phyloP scores from a whole-genome alignment of 92 coral and sea anemone genomes.

The Umimayanthus kanabou region DNA sequence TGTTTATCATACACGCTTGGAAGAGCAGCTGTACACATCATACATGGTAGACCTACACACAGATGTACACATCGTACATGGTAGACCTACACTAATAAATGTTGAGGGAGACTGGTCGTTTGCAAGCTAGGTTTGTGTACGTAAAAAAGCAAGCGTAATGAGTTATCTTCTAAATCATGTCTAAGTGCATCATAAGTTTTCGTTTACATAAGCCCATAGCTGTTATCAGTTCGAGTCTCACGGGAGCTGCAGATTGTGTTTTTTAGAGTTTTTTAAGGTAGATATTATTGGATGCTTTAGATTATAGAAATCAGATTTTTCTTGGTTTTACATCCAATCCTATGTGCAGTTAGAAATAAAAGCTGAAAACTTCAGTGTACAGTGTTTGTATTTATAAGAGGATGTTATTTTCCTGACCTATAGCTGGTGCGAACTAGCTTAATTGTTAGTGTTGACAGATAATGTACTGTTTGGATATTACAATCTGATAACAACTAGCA shows the following conservation, averaged over 20 bases:
- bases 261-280: neutral
- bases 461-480: neutral
- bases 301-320: too few relatives aligned
- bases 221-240: constrained; percentile 1
- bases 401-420: neutral
- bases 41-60: too few relatives aligned
- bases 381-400: neutral
- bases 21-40: too few relatives aligned
- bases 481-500: neutral
- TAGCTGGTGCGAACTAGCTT: neutral
- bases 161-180: too few relatives aligned
- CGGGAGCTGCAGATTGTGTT: neutral
- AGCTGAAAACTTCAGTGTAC: neutral
- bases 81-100: too few relatives aligned
- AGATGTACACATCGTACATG: too few relatives aligned
- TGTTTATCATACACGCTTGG: too few relatives aligned
- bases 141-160: too few relatives aligned
- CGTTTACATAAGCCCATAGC: neutral
- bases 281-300: neutral
- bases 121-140: too few relatives aligned
- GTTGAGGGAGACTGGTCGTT: too few relatives aligned
- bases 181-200: too few relatives aligned
- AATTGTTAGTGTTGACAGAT: neutral
- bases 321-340: constrained; percentile 1
- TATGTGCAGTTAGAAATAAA: neutral